phyloP scores from a whole-genome alignment of 2,888 invertebrate genomes.

The Lasiommata megera region DNA sequence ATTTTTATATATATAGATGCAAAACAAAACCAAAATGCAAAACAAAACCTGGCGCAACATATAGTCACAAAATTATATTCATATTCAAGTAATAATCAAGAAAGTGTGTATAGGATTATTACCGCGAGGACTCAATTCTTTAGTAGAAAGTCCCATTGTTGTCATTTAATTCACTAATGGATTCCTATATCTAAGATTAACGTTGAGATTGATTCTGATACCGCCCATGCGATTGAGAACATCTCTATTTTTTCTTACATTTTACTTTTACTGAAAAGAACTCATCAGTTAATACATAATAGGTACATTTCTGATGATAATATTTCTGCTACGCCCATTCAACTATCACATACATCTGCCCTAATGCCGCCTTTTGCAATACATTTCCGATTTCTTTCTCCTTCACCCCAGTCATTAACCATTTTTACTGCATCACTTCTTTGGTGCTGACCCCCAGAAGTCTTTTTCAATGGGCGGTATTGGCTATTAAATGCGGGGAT shows the following conservation, averaged over 20 bases:
- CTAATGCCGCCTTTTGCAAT: constrained; percentile 39
- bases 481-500: constrained; percentile 49
- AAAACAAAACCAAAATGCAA: too few species aligned
- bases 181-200: constrained; percentile 6
- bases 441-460: constrained; percentile 46
- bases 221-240: constrained; percentile 7
- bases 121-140: background rate
- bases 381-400: constrained; percentile 46
- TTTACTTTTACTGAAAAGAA: constrained; percentile 10
- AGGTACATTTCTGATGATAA: constrained; percentile 29
- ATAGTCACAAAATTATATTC: background rate
- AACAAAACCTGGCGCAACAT: too few species aligned
- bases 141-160: background rate
- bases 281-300: constrained; percentile 27
- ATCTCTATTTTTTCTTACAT: constrained; percentile 4
- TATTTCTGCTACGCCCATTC: constrained; percentile 36
- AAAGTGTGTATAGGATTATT: background rate
- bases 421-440: constrained; percentile 45
- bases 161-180: constrained; percentile 10
- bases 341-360: constrained; percentile 31
- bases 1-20: too few species aligned
- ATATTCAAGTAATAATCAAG: background rate
- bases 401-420: constrained; percentile 47
- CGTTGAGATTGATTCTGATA: constrained; percentile 5
- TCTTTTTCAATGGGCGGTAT: constrained; percentile 51